Percentiles rank a stretch among this genome's conserved stretches.
phyloP scores from a whole-genome alignment of 2,797 vertebrate genomes.

The Myiothlypis chrysogaster region DNA sequence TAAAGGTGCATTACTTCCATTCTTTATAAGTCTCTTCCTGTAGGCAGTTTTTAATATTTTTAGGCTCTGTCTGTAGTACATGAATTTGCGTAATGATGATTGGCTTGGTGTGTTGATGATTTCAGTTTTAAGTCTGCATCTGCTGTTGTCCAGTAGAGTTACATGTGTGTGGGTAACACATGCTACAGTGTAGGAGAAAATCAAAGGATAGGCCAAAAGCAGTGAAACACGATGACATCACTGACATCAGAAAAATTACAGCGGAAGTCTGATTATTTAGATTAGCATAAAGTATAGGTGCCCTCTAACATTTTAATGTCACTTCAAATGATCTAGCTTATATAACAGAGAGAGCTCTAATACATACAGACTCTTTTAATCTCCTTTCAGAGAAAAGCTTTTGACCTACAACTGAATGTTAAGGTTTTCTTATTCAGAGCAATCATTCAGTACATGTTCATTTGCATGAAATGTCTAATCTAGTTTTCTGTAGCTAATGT shows the following conservation, averaged over 20 bases:
- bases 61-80: background rate
- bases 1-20: background rate
- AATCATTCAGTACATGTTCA: background rate
- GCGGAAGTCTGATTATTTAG: background rate
- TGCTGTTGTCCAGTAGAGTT: background rate
- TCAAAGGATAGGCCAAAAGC: background rate
- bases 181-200: background rate
- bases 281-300: background rate
- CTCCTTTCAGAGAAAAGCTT: background rate
- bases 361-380: background rate
- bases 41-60: background rate
- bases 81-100: background rate
- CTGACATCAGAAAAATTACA: background rate
- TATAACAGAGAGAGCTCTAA: background rate
- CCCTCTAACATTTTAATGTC: background rate
- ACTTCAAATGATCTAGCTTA: background rate
- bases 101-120: background rate
- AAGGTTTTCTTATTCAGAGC: background rate
- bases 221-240: background rate
- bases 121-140: background rate
- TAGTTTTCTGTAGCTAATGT: background rate
- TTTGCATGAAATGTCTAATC: background rate
- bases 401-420: slow-evolving; percentile 16
- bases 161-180: background rate
- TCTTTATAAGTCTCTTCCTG: background rate